A percentile compares a stretch with the other conserved stretches of the same genome.
These are phyloP conservation scores for Fistularia tabacaria DNA, from an alignment of 2,797 vertebrate species.

Conservation along the genomic window DNA sequence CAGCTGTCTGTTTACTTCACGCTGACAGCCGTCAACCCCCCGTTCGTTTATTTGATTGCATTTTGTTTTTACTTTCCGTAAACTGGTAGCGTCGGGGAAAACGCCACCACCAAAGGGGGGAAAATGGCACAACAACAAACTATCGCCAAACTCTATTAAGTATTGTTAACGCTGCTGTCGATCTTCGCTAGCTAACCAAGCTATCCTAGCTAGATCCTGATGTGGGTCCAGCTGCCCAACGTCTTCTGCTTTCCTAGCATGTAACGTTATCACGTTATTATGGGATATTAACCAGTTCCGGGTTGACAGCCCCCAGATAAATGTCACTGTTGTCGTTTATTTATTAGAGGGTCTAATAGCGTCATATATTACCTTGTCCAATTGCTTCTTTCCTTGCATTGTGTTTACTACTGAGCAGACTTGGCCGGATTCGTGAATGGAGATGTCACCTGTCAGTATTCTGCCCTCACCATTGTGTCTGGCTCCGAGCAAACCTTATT, in stretches of 20 bases:
- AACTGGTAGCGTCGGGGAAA: not conserved
- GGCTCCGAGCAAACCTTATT: slow-evolving; percentile 23
- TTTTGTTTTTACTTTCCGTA: not conserved
- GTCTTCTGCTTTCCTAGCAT: not conserved
- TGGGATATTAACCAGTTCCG: too few species aligned
- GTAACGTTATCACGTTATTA: not conserved
- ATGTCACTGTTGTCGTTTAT: too few species aligned
- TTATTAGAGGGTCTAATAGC: too few species aligned
- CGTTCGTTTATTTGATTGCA: too few species aligned
- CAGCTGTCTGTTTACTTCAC: slow-evolving; percentile 31
- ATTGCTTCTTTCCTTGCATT: slow-evolving; percentile 4
- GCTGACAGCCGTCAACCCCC: slow-evolving; percentile 15
- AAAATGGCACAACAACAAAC: too few species aligned
- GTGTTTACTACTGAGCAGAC: too few species aligned
- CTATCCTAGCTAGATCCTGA: slow-evolving; percentile 35
- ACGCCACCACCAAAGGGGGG: too few species aligned
- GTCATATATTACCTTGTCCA: not conserved
- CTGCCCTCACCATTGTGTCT: slow-evolving; percentile 6
- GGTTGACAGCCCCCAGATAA: too few species aligned
- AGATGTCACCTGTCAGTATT: slow-evolving; percentile 11
- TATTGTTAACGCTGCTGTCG: not conserved
- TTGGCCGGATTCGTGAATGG: not conserved
- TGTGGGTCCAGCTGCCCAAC: not conserved
- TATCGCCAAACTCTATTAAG: slow-evolving; percentile 7
- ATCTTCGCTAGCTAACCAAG: slow-evolving; percentile 31